Conservation (phyloP, 2,113 vertebrate genomes). For the Trinectes maculatus region DNA sequence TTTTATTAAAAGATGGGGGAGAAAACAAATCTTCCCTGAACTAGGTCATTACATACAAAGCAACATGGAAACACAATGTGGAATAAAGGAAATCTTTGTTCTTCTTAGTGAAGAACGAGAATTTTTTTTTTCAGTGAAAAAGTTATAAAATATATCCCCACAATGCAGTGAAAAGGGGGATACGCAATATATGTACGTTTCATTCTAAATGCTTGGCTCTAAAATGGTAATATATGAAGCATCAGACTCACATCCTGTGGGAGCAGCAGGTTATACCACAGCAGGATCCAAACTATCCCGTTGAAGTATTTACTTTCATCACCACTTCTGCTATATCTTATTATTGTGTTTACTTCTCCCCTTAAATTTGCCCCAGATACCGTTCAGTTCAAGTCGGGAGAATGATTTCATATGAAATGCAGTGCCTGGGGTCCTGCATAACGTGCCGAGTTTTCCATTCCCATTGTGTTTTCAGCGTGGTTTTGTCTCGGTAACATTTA, state of each 20-base stretch:
- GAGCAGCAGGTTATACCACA: constrained; percentile 27
- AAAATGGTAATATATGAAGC: too few species aligned
- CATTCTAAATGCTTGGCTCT: neutral
- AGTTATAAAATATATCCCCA: neutral
- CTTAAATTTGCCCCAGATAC: neutral
- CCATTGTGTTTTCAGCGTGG: neutral
- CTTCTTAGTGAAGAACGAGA: neutral
- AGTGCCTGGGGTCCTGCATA: neutral
- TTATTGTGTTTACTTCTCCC: constrained; percentile 1
- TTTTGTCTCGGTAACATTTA: too few species aligned
- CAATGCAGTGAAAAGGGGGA: neutral
- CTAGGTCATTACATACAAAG: constrained; percentile 10
- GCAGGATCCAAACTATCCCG: constrained; percentile 11
- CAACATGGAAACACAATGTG: neutral
- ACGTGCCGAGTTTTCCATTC: neutral
- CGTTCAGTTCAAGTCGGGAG: neutral
- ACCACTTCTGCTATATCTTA: neutral
- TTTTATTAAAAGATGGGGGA: neutral
- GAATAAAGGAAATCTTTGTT: neutral
- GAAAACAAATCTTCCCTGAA: constrained; percentile 13
- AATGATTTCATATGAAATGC: neutral
- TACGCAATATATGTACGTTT: neutral
- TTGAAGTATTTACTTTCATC: constrained; percentile 29
- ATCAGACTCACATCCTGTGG: constrained; percentile 1
- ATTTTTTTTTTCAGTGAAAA: neutral